phyloP scores from a whole-genome alignment of 2,797 vertebrate genomes.

The Thunnus albacares region DNA sequence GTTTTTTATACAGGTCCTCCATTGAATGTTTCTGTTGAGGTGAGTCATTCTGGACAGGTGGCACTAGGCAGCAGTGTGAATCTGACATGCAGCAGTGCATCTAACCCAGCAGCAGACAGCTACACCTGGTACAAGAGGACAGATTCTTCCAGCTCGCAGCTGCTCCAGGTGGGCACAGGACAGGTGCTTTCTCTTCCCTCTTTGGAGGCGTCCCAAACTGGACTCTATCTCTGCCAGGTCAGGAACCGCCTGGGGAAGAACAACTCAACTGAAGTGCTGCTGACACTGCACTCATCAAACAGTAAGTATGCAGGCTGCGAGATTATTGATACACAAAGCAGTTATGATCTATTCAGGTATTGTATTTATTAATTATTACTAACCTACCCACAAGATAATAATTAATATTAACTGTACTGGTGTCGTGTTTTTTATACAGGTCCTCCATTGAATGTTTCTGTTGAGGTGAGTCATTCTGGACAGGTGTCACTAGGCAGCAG shows the following conservation, averaged over 20 bases:
- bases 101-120: constrained; percentile 66
- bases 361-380: too few species aligned
- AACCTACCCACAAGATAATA: too few species aligned
- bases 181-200: constrained; percentile 52
- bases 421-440: constrained; percentile 47
- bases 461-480: constrained; percentile 30
- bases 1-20: constrained; percentile 57
- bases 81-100: constrained; percentile 68
- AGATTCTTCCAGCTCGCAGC: constrained; percentile 6
- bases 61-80: constrained; percentile 52
- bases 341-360: neutral
- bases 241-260: constrained; percentile 50
- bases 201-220: constrained; percentile 42
- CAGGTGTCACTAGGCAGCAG: constrained; percentile 20
- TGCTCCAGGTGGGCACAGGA: constrained; percentile 60
- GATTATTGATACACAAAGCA: neutral
- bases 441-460: constrained; percentile 30
- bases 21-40: constrained; percentile 23
- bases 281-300: constrained; percentile 17
- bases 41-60: constrained; percentile 2
- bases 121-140: constrained; percentile 71
- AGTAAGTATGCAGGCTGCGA: constrained; percentile 23
- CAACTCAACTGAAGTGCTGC: constrained; percentile 59
- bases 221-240: constrained; percentile 68
- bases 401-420: too few species aligned